Evolutionary conservation across 2,113 vertebrate species (phyloP).

Genomic region (Entelurus aequoreus): DNA sequence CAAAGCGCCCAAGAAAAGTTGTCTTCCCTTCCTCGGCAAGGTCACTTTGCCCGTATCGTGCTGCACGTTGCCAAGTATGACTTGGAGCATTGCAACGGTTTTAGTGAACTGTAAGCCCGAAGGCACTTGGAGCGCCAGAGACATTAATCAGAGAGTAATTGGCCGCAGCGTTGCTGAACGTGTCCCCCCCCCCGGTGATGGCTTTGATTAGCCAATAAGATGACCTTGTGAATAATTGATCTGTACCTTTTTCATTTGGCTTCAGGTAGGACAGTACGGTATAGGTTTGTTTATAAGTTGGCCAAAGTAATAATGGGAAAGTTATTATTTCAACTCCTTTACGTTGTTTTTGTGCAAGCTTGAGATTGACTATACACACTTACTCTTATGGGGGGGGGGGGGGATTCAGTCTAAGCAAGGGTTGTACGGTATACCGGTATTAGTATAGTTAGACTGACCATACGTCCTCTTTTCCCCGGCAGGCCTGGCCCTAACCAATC

Average conservation of each 20-base stretch:
- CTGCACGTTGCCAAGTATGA: slow-evolving; percentile 7
- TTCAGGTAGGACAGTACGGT: not conserved
- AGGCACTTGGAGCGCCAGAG: slow-evolving; percentile 37
- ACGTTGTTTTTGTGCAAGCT: no score
- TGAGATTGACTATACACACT: no score
- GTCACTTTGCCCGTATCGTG: not conserved
- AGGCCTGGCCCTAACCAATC: no score
- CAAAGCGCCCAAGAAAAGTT: slow-evolving; percentile 6
- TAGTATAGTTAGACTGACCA: no score
- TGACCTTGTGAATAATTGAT: slow-evolving; percentile 43
- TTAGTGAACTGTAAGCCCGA: slow-evolving; percentile 7
- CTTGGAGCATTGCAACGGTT: slow-evolving; percentile 16
- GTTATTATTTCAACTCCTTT: no score
- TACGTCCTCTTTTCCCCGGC: no score
- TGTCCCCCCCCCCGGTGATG: slow-evolving; percentile 15
- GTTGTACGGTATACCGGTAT: no score
- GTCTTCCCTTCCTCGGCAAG: not conserved
- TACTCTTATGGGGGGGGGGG: no score
- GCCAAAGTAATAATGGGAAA: no score
- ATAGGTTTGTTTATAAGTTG: not conserved
- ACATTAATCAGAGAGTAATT: slow-evolving; percentile 35
- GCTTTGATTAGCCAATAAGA: slow-evolving; percentile 29
- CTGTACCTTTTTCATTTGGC: slow-evolving; percentile 13
- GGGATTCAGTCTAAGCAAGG: no score
- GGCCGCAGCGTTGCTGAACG: slow-evolving; percentile 13